Base-by-base conservation (phyloP, 2,888 invertebrate genomes). In the Phanerotoma sp. region DNA sequence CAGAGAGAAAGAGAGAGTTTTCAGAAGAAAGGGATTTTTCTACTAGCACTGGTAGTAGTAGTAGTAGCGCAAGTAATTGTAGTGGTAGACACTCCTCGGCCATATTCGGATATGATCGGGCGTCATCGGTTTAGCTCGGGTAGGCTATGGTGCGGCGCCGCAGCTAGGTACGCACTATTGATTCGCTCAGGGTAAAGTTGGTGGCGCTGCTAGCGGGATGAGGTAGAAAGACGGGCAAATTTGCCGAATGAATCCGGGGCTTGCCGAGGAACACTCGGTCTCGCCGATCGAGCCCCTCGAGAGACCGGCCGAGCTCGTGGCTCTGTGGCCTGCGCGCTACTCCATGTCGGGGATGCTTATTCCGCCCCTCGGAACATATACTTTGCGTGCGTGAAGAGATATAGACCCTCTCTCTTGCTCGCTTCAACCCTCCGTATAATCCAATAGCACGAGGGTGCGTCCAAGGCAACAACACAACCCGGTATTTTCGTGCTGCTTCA, bases 151-250 rank as follows among this genome's bases (percentile, higher is more conserved):
- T 28, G 46, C 46, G 50, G 58, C 57, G 54, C 60, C 56, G 45
- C 56, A 42, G 54, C 57, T 54, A 58, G 62, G 73, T 73, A 74
- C 75, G 74, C 75, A 74, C 74, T 74, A 74, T 75, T 74, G 75
- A 74, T 75, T 74, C 74, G 75, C 71, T n/a, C n/a, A 70, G 66
- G 65, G 67, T 55, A 54, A 49, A 50, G 58, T 25, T 16, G 9
- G 44, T 21, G 15, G 64, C 59, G 57, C 58, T 60, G 57, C 55
- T 64, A 61, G 52, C 54, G 63, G 65, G 57, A n/a, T n/a, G n/a
- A n/a, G n/a, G 57, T 54, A 44, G 56, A 63, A 62, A 62, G 59
- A 63, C 61, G 65, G n/a, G n/a, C n/a, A n/a, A n/a, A n/a, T n/a
- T n/a, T n/a, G n/a, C 57, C 61, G 60, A 59, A 54, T 57, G 15